Percentiles rank a stretch among this genome's conserved stretches.
These are phyloP conservation scores for Rugalucina vietnamica DNA, from an alignment of 2,888 invertebrate species.

Conservation along the genomic window DNA sequence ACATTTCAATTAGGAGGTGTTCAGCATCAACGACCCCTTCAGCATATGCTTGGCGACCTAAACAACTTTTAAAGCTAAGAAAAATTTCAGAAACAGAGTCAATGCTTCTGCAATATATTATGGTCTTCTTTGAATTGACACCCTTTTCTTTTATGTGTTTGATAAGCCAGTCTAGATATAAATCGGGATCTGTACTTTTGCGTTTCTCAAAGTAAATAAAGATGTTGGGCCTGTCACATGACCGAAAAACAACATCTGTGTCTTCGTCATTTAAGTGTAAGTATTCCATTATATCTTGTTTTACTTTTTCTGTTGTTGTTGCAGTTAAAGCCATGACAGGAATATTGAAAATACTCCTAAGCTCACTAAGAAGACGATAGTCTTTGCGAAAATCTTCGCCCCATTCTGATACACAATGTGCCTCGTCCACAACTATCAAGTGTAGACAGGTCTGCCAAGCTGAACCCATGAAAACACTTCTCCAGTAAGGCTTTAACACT, in stretches of 20 bases:
- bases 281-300: constrained; percentile 38
- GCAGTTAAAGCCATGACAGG: constrained; percentile 51
- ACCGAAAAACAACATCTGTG: constrained; percentile 29
- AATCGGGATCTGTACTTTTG: constrained; percentile 1
- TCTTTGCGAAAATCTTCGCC: constrained; percentile 42
- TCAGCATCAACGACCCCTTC: constrained; percentile 28
- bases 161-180: constrained; percentile 32
- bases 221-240: constrained; percentile 38
- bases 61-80: constrained; percentile 35
- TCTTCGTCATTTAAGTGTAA: constrained; percentile 31
- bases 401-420: constrained; percentile 55
- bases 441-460: constrained; percentile 35
- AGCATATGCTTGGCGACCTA: constrained; percentile 41
- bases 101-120: constrained; percentile 56
- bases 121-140: constrained; percentile 33
- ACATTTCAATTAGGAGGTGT: constrained; percentile 58
- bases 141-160: constrained; percentile 38
- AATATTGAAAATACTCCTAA: constrained; percentile 38
- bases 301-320: constrained; percentile 41
- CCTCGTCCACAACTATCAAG: constrained; percentile 42
- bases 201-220: constrained; percentile 37
- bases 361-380: constrained; percentile 24
- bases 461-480: constrained; percentile 32
- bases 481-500: constrained; percentile 46
- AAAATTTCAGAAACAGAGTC: constrained; percentile 53